Base-by-base conservation (phyloP, 2,797 vertebrate genomes). In the Oryzias dopingdopingensis region DNA sequence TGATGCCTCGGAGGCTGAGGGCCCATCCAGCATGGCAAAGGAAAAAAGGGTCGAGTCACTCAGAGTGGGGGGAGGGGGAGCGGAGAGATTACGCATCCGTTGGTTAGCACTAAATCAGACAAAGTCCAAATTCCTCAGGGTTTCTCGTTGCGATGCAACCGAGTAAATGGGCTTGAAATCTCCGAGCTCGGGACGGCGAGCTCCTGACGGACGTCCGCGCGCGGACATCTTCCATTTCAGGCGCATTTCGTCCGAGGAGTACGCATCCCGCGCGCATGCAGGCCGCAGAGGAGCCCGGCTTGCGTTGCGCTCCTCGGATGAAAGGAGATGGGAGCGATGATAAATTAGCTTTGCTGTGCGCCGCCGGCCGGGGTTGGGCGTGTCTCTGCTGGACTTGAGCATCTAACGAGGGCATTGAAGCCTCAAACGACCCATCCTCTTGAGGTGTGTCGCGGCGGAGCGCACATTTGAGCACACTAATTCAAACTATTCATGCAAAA, bases 21-120 rank as follows among this genome's bases (percentile, higher is more conserved):
- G 87, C 86, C 88, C 84, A 85, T 84, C 84, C 83, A 90, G 72
- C 77, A 63, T 82, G 79, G 85, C 73, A 77, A 50, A 46, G 47
- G 14, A 20, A 8, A 44, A 83, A 88, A 92, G 81, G 91, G 91
- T 91, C 89, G 91, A 92, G 91, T 93, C 91, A 92, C 82, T 91
- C 78, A 62, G 74, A 67, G 82, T 59, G 73, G 71, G 84, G 74
- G 80, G 23, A n/a, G 37, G 52, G 46, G 49, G 46, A 22, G 56
- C 66, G 24, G 72, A 70, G 64, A 60, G 73, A 83, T 87, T 90
- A 90, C 86, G 88, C 89, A 91, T 89, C 88, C 82, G 76, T 80
- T 82, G 85, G 79, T 88, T 91, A 84, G 78, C 76, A 86, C 82
- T 81, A 83, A 90, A 88, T 83, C 84, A 80, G 76, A 82, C 88